These are phyloP conservation scores for Lophura nycthemera DNA, from an alignment of 2,113 vertebrate species.

Conservation along the genomic window DNA sequence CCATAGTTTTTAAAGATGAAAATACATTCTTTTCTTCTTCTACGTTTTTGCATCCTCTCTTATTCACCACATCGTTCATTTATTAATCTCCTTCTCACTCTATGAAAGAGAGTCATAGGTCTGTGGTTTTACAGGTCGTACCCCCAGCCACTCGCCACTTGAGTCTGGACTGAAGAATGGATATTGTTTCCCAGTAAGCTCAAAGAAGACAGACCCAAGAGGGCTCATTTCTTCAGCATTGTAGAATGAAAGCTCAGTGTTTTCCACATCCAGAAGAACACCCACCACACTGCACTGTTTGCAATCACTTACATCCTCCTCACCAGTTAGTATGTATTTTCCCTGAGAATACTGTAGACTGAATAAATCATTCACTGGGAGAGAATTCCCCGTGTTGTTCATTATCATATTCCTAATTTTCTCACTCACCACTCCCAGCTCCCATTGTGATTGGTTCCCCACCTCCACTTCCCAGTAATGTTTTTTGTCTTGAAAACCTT, in stretches of 20 bases:
- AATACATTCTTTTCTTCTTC: not conserved
- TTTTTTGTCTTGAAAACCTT: not conserved
- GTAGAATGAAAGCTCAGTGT: rapidly evolving
- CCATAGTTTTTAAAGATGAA: not conserved
- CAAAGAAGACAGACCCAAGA: rapidly evolving
- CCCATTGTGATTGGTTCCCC: not conserved
- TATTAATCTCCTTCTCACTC: not conserved
- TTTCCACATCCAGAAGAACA: not conserved
- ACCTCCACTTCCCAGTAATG: conserved; percentile 24
- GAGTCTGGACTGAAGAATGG: not conserved
- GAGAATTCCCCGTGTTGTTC: rapidly evolving
- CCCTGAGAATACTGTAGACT: not conserved
- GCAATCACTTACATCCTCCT: rapidly evolving
- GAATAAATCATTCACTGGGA: not conserved
- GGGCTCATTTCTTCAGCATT: not conserved
- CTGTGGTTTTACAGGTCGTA: not conserved
- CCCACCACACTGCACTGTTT: not conserved
- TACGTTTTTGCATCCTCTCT: not conserved
- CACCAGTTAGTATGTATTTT: not conserved
- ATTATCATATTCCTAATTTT: not conserved
- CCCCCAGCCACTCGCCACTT: not conserved
- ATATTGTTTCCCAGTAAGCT: not conserved
- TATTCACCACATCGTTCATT: no score
- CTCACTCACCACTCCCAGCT: not conserved
- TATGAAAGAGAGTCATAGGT: not conserved